phyloP scores from a whole-genome alignment of 2,888 invertebrate species.

The Platycnemis pennipes region DNA sequence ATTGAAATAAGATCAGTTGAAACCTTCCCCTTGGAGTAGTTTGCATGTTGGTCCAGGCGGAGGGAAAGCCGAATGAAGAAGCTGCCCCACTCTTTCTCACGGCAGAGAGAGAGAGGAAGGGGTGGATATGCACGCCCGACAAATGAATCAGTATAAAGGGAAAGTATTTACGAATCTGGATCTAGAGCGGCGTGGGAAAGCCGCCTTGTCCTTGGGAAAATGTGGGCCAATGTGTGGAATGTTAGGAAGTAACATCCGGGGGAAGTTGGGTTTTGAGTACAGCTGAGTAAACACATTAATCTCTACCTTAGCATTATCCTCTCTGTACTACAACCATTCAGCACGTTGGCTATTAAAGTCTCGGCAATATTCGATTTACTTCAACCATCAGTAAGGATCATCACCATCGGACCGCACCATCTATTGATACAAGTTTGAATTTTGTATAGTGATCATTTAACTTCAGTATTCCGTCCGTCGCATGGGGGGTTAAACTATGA shows the following conservation, averaged over 20 bases:
- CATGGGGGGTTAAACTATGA: too few species aligned
- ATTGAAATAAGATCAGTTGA: not conserved
- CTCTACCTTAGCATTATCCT: not conserved
- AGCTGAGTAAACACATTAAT: not conserved
- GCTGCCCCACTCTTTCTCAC: not conserved
- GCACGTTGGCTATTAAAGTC: not conserved
- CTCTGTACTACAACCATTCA: not conserved
- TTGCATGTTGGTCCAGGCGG: not conserved
- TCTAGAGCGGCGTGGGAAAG: conserved; percentile 28
- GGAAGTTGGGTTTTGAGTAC: not conserved
- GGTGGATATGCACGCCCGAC: not conserved
- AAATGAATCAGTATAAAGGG: not conserved
- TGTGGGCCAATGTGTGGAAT: not conserved
- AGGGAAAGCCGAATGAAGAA: not conserved
- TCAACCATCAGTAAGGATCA: too few species aligned
- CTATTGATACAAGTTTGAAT: too few species aligned
- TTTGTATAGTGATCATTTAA: too few species aligned
- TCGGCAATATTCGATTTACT: too few species aligned
- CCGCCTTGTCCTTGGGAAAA: conserved; percentile 28
- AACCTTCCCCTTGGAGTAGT: not conserved
- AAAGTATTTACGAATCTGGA: conserved; percentile 19
- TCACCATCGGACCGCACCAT: too few species aligned
- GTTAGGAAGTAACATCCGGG: not conserved
- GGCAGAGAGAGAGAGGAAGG: not conserved
- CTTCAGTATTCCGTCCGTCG: too few species aligned